Evolutionary conservation across 1,140 invertebrate species (phyloP).

Genomic region (Drosophila malerkotliana): DNA sequence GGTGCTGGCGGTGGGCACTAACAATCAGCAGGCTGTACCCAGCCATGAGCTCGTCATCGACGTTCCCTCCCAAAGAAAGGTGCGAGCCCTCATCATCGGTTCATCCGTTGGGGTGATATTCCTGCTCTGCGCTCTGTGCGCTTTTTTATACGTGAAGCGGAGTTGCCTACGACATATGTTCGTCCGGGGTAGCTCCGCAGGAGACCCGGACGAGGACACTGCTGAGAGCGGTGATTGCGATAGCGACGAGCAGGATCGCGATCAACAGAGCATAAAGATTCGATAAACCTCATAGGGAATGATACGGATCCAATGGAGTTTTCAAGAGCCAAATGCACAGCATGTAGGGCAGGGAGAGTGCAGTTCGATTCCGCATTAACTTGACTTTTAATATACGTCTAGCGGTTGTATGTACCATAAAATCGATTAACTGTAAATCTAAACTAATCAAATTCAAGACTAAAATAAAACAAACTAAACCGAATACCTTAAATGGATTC

Average conservation of each 20-base stretch:
- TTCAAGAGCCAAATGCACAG: slow-evolving; percentile 27
- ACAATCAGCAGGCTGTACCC: slow-evolving; percentile 85
- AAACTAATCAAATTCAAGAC: slow-evolving; percentile 37
- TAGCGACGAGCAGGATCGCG: slow-evolving; percentile 57
- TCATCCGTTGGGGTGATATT: slow-evolving; percentile 87
- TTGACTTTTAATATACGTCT: slow-evolving; percentile 63
- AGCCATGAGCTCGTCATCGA: slow-evolving; percentile 86
- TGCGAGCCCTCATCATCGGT: slow-evolving; percentile 87
- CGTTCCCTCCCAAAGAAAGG: slow-evolving; percentile 87
- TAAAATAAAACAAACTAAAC: slow-evolving; percentile 15
- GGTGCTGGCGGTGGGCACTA: slow-evolving; percentile 86
- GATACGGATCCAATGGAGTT: slow-evolving; percentile 69
- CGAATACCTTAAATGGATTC: background rate
- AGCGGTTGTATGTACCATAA: slow-evolving; percentile 63
- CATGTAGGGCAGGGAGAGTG: background rate
- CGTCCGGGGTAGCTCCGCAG: slow-evolving; percentile 42
- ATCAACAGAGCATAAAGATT: slow-evolving; percentile 64
- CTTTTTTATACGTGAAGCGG: slow-evolving; percentile 86
- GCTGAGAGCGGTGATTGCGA: slow-evolving; percentile 70
- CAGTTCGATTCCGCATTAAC: slow-evolving; percentile 29
- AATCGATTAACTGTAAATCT: slow-evolving; percentile 47
- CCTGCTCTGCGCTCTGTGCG: slow-evolving; percentile 85
- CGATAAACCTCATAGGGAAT: slow-evolving; percentile 66
- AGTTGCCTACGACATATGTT: slow-evolving; percentile 76
- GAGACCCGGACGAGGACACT: slow-evolving; percentile 58